Evolutionary conservation across 2,113 vertebrate genomes (phyloP).

Genomic region (Ariopsis seemanni): DNA sequence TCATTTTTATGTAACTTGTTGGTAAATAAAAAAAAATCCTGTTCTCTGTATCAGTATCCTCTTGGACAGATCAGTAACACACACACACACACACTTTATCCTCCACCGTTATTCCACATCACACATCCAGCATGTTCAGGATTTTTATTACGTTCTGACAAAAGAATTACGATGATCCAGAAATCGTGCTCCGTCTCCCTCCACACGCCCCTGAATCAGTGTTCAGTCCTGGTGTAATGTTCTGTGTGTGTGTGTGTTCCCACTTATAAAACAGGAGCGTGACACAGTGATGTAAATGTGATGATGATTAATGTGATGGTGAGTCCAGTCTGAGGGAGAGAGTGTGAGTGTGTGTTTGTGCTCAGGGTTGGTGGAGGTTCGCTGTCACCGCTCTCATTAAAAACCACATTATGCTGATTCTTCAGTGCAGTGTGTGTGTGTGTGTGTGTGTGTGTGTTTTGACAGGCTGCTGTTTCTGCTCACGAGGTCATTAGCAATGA

Average conservation of each 20-base stretch:
- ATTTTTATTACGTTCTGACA: neutral
- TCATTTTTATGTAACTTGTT: too few relatives aligned
- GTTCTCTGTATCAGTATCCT: neutral
- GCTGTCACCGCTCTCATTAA: neutral
- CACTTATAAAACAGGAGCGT: neutral
- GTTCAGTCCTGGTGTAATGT: neutral
- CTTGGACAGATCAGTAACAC: neutral
- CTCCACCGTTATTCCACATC: neutral
- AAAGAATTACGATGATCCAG: too few relatives aligned
- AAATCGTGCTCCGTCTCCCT: too few relatives aligned
- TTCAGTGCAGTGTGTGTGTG: neutral
- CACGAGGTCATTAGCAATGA: constrained; percentile 24
- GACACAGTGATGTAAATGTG: constrained; percentile 13
- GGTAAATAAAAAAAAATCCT: too few relatives aligned
- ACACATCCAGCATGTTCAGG: neutral
- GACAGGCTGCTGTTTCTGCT: neutral
- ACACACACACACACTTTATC: neutral
- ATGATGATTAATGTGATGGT: neutral
- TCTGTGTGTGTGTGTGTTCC: neutral
- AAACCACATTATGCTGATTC: constrained; percentile 22
- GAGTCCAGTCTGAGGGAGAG: neutral
- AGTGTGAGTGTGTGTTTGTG: neutral
- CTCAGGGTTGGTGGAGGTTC: neutral
- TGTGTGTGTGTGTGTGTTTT: constrained; percentile 1
- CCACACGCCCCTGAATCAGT: neutral